Evolutionary conservation across 2,113 vertebrate species (phyloP).

Genomic region (Micronycteris hirsuta): DNA sequence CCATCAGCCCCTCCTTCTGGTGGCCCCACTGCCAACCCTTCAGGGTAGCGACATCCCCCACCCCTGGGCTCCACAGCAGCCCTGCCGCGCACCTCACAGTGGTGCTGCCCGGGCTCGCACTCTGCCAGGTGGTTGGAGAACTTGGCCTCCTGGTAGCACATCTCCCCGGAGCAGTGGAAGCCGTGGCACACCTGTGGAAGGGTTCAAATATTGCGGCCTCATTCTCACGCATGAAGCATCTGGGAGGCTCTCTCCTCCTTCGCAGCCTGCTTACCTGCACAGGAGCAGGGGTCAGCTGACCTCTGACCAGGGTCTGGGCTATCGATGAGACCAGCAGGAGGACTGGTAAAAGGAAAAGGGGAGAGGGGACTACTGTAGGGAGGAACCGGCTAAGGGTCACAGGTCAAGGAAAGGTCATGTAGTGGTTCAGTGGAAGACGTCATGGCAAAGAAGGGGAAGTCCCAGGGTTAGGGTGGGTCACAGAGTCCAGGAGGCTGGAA

Average conservation of each 20-base stretch:
- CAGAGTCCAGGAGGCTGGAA: background rate
- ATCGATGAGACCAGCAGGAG: background rate
- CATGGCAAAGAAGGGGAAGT: background rate
- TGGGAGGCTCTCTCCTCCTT: background rate
- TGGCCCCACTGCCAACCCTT: background rate
- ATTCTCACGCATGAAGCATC: background rate
- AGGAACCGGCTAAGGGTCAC: background rate
- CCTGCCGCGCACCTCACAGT: background rate
- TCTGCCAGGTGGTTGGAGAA: background rate
- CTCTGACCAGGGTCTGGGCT: background rate
- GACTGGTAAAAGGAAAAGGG: background rate
- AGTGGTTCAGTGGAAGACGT: background rate
- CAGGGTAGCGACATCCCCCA: accelerated
- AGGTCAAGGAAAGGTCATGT: background rate
- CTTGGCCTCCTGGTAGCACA: constrained; percentile 50
- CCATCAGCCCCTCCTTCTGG: background rate
- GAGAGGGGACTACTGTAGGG: background rate
- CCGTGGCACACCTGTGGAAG: constrained; percentile 58
- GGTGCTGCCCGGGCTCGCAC: background rate
- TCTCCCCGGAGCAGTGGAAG: constrained; percentile 55
- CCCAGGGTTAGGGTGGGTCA: background rate
- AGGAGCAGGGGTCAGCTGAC: background rate
- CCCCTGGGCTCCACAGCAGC: background rate
- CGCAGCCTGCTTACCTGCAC: background rate
- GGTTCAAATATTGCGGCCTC: background rate